Evolutionary conservation across 1,140 invertebrate genomes (phyloP).

Genomic region (Dryas iulia): DNA sequence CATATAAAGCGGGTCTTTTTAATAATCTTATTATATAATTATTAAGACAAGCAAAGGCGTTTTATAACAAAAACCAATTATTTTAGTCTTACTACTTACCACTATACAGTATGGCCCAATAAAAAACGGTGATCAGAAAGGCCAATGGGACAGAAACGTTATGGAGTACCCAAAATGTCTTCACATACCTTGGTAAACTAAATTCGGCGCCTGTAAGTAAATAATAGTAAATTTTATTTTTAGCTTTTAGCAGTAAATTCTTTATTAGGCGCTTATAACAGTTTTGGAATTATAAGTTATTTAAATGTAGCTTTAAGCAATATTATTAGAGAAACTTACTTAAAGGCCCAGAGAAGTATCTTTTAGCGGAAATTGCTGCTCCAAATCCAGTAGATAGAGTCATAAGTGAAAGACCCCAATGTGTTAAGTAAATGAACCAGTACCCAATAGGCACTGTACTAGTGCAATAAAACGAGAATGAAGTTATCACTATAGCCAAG

Average conservation of each 20-base stretch:
- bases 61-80: too few relatives aligned
- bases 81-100: too few relatives aligned
- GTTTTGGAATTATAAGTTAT: neutral
- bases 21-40: too few relatives aligned
- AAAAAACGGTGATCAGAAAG: slow-evolving; percentile 83
- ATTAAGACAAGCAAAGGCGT: too few relatives aligned
- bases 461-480: slow-evolving; percentile 49
- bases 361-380: slow-evolving; percentile 52
- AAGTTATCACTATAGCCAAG: slow-evolving; percentile 54
- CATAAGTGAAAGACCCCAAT: slow-evolving; percentile 62
- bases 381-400: slow-evolving; percentile 53
- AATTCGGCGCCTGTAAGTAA: slow-evolving; percentile 54
- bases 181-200: slow-evolving; percentile 76
- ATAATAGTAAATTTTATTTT: slow-evolving; percentile 22
- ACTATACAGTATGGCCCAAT: slow-evolving; percentile 83
- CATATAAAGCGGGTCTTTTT: too few relatives aligned
- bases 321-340: slow-evolving; percentile 48
- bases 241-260: neutral
- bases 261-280: neutral
- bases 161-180: slow-evolving; percentile 84
- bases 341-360: slow-evolving; percentile 61
- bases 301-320: neutral
- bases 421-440: slow-evolving; percentile 71
- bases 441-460: slow-evolving; percentile 42
- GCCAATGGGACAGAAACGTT: slow-evolving; percentile 82